Base-by-base conservation (phyloP, 2,113 vertebrate species). In the Syngnathus typhle region DNA sequence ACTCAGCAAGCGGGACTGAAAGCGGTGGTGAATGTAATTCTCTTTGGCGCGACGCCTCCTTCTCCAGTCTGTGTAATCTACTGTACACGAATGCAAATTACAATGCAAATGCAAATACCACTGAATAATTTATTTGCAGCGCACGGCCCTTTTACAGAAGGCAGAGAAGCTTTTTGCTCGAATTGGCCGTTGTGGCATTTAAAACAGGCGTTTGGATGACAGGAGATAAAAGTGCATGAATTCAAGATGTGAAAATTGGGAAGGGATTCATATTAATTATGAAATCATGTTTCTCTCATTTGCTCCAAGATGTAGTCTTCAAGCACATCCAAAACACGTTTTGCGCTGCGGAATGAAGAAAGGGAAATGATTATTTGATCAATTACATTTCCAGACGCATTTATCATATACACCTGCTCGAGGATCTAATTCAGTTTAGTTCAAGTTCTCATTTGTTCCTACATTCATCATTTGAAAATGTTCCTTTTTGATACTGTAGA, bases 71-170 rank as follows among this genome's bases (percentile, higher is more conserved):
- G 67, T 85, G 69, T 86, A 89, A 85, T 87, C 84, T 85, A 44
- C 60, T 9, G 41, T 44, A 80, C 78, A 74, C 67, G 77, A 82
- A 91, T 89, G 82, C 84, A 88, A 90, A 90, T 88, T 77, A 83
- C 73, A 86, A 84, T 87, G 82, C 80, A 86, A 87, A 90, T 88
- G 82, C 78, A 87, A 88, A 87, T 83, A 87, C 78, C 82, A 58
- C 76, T 89, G 86, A 89, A 90, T 89, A 81, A 89, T 89, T 83
- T 79, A 88, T 87, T 68, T 85, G 65, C 69, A 72, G 77, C 71
- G 47, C 76, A 67, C 69, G 80, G 71, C 82, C 82, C 71, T 75
- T 81, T 82, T 71, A 73, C 68, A 74, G 72, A 82, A 85, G 77
- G 60, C 66, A 21, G 2, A 67, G 54, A 64, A 68, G 59, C 74